phyloP scores from a whole-genome alignment of 2,888 invertebrate species.

The Caenorhabditis virilis region DNA sequence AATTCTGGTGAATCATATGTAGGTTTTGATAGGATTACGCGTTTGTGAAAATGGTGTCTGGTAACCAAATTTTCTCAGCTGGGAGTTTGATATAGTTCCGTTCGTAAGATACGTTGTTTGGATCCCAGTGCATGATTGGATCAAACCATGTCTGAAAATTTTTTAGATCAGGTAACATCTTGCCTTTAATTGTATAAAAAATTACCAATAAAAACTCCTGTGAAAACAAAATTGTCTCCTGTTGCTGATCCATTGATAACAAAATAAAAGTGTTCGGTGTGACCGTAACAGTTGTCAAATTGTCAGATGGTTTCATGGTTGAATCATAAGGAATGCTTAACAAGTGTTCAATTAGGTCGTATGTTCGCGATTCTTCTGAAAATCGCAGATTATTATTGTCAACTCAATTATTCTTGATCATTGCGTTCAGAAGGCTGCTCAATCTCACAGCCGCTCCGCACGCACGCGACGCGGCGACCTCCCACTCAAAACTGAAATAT shows the following conservation, averaged over 20 bases:
- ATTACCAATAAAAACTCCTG: slow-evolving; percentile 49
- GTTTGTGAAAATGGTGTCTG: slow-evolving; percentile 46
- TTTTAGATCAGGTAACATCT: neutral
- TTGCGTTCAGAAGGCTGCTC: no score
- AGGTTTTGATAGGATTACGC: slow-evolving; percentile 23
- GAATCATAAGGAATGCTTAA: slow-evolving; percentile 16
- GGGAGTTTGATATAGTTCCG: slow-evolving; percentile 40
- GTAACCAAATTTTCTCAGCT: slow-evolving; percentile 40
- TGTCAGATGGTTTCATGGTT: slow-evolving; percentile 30
- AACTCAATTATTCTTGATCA: no score
- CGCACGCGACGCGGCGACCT: no score
- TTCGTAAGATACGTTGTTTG: slow-evolving; percentile 19
- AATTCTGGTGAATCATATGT: neutral
- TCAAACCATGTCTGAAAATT: slow-evolving; percentile 52
- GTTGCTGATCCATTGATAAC: slow-evolving; percentile 51
- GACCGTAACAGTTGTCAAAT: slow-evolving; percentile 32
- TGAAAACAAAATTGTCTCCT: slow-evolving; percentile 51
- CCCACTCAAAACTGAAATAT: no score
- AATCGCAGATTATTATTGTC: no score
- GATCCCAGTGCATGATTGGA: slow-evolving; percentile 54
- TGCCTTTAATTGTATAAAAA: neutral
- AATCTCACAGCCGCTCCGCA: no score
- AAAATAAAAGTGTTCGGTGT: slow-evolving; percentile 48
- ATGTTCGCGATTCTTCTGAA: slow-evolving; percentile 1
- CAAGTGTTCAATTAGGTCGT: neutral